A percentile compares a stretch with the other conserved stretches of the same genome.
These are phyloP conservation scores for Harpagifer antarcticus DNA, from an alignment of 2,797 vertebrate species.

Conservation along the genomic window DNA sequence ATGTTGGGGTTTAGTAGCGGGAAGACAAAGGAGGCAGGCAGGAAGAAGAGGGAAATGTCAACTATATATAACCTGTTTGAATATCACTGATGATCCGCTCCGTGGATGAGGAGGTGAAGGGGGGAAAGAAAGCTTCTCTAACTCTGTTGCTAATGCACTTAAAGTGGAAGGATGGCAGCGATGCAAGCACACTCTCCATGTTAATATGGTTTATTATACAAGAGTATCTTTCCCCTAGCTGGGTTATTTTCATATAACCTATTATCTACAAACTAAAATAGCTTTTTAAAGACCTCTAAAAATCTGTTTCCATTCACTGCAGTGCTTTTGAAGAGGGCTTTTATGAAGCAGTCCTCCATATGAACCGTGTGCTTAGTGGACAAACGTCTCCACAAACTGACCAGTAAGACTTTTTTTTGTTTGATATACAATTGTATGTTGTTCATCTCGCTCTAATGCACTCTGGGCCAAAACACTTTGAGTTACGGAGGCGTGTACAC, in stretches of 20 bases:
- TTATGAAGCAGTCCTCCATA: background rate
- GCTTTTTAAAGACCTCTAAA: background rate
- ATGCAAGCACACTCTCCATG: background rate
- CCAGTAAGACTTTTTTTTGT: background rate
- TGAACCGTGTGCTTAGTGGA: background rate
- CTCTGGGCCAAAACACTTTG: background rate
- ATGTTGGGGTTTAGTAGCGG: background rate
- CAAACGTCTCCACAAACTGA: background rate
- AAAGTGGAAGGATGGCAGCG: background rate
- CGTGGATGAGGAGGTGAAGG: background rate
- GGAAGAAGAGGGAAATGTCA: background rate
- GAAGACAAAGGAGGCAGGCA: slow-evolving; percentile 7
- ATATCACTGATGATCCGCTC: background rate
- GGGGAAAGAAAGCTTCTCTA: background rate
- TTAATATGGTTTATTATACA: background rate
- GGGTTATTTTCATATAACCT: background rate
- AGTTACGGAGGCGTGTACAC: background rate
- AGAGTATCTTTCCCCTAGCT: background rate
- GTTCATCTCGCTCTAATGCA: background rate
- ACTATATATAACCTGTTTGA: background rate
- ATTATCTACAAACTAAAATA: background rate
- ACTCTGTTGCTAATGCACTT: background rate
- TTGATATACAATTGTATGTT: background rate
- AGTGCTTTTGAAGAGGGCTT: background rate
- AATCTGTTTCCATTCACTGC: background rate